Percentiles rank a stretch among this genome's conserved stretches.
These are phyloP conservation scores for Falco concolor DNA, from an alignment of 2,797 vertebrate species.

Conservation along the genomic window DNA sequence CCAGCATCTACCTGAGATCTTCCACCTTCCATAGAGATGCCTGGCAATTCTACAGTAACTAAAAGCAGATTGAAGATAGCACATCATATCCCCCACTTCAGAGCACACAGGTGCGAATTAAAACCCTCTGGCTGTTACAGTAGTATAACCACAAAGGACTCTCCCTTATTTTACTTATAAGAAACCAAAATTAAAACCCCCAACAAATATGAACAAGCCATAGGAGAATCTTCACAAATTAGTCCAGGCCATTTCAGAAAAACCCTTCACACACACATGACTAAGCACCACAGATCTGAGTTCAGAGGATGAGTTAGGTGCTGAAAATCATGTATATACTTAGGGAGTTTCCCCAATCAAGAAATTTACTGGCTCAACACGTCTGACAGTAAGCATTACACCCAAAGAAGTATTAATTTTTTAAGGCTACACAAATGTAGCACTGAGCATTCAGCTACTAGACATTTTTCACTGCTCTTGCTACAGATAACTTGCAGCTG, in stretches of 20 bases:
- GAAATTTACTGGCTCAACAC: not conserved
- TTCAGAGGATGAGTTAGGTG: not conserved
- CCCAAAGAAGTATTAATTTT: not conserved
- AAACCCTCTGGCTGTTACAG: not conserved
- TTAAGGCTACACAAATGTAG: not conserved
- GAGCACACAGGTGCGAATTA: not conserved
- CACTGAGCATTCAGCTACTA: not conserved
- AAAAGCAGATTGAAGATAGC: not conserved
- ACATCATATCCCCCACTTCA: not conserved
- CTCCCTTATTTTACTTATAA: not conserved
- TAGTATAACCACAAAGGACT: not conserved
- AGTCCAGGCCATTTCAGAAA: not conserved
- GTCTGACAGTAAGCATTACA: not conserved
- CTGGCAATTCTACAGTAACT: not conserved
- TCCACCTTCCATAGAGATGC: not conserved
- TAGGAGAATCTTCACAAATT: not conserved
- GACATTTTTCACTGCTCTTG: not conserved
- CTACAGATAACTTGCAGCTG: not conserved
- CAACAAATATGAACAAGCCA: not conserved
- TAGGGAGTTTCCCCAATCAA: not conserved
- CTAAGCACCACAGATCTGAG: not conserved
- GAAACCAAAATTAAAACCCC: not conserved
- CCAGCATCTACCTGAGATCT: not conserved
- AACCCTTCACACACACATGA: rapidly evolving
- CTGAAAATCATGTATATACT: not conserved